These are phyloP conservation scores for Thunnus thynnus DNA, from an alignment of 2,113 vertebrate species.

Conservation along the genomic window DNA sequence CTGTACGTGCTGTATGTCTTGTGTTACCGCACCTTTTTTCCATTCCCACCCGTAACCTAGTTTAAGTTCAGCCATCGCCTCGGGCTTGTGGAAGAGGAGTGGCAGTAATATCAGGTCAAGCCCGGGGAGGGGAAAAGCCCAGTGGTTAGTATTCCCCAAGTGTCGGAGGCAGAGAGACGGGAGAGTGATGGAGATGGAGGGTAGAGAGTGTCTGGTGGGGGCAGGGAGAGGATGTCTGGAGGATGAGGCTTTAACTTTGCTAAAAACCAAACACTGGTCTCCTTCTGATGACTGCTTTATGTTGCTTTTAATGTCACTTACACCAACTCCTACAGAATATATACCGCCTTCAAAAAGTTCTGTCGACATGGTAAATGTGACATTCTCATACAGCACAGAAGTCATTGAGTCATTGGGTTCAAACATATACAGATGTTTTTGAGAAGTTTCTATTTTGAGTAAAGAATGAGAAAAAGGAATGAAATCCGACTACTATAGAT, in stretches of 20 bases:
- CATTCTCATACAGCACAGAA: too few species aligned
- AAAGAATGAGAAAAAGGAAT: too few species aligned
- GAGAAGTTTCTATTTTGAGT: too few species aligned
- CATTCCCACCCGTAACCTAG: constrained; percentile 53
- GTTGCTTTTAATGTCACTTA: neutral
- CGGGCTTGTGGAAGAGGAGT: constrained; percentile 54
- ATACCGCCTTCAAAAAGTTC: too few species aligned
- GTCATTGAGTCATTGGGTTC: too few species aligned
- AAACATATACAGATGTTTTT: too few species aligned
- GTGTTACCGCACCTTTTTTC: constrained; percentile 37
- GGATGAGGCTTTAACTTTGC: constrained; percentile 20
- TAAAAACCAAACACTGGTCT: constrained; percentile 1
- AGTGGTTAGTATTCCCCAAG: constrained; percentile 66
- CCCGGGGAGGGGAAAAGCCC: constrained; percentile 56
- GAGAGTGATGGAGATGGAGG: constrained; percentile 19
- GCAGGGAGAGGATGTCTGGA: constrained; percentile 23
- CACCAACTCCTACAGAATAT: neutral
- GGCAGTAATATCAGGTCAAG: constrained; percentile 61
- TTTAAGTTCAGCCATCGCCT: constrained; percentile 67
- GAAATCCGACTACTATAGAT: too few species aligned
- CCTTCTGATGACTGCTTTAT: neutral
- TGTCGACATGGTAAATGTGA: too few species aligned
- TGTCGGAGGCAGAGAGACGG: constrained; percentile 32
- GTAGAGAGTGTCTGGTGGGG: constrained; percentile 33
- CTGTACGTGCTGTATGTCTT: neutral